phyloP scores from a whole-genome alignment of 53 echinoderm and acorn worm species.

The Luidia sarsii region DNA sequence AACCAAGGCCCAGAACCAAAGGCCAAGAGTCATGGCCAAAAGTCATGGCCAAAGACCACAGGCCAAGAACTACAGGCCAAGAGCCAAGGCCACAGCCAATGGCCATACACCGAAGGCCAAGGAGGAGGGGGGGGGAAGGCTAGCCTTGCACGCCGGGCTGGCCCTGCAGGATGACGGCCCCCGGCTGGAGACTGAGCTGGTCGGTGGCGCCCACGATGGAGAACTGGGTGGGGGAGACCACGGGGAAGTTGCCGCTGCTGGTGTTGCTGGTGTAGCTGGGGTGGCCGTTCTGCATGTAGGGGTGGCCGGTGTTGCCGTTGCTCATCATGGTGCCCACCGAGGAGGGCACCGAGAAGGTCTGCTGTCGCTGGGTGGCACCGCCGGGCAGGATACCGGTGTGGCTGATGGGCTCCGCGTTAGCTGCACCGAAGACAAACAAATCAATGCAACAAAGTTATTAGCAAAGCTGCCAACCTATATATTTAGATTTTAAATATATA shows the following conservation, averaged over 20 bases:
- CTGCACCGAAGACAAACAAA: slow-evolving; percentile 45
- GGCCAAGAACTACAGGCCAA: no score
- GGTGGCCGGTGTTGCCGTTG: slow-evolving; percentile 3
- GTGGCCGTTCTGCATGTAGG: slow-evolving; percentile 49
- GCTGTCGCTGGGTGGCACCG: slow-evolving; percentile 85
- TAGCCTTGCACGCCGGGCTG: slow-evolving; percentile 43
- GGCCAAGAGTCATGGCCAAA: no score
- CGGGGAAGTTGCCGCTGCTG: neutral
- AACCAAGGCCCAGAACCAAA: no score
- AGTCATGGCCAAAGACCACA: no score
- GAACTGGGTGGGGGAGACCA: slow-evolving; percentile 49
- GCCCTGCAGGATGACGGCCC: slow-evolving; percentile 62
- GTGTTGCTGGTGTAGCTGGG: slow-evolving; percentile 1
- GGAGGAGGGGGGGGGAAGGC: neutral
- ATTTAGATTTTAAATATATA: no score
- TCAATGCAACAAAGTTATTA: no score
- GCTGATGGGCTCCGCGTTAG: slow-evolving; percentile 95
- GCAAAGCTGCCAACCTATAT: no score
- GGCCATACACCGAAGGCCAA: neutral
- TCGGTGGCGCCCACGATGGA: slow-evolving; percentile 47
- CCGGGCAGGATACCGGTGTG: slow-evolving; percentile 89
- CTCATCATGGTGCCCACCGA: slow-evolving; percentile 69
- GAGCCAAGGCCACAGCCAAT: neutral
- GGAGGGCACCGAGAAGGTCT: slow-evolving; percentile 76
- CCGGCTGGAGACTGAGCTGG: slow-evolving; percentile 61